Conservation (phyloP, 2,888 invertebrate genomes). For the Coenonympha glycerion region DNA sequence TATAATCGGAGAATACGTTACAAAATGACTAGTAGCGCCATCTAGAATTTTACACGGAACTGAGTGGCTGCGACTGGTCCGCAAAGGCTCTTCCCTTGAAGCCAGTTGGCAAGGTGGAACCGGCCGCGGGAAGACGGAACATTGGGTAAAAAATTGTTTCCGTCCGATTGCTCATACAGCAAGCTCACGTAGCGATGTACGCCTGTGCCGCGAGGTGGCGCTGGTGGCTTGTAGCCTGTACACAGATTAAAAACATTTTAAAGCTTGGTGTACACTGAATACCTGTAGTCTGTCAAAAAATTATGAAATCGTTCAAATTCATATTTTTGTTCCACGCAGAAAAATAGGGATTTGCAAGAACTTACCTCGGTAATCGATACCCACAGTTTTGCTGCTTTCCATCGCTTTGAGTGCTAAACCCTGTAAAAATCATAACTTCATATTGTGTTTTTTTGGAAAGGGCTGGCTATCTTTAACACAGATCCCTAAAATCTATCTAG, state of each 20-base stretch:
- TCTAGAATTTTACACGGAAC: conserved; percentile 61
- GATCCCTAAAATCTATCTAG: too few species aligned
- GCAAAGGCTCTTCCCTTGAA: conserved; percentile 60
- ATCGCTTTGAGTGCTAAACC: conserved; percentile 57
- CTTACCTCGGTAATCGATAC: conserved; percentile 64
- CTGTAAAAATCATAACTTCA: too few species aligned
- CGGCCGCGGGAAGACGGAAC: conserved; percentile 53
- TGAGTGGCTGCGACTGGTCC: conserved; percentile 60
- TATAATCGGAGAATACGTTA: not conserved
- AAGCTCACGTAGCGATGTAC: conserved; percentile 63
- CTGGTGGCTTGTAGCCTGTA: conserved; percentile 63
- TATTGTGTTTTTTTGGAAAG: too few species aligned
- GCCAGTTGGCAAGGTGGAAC: conserved; percentile 57
- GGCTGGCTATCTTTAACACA: too few species aligned
- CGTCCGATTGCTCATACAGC: conserved; percentile 63
- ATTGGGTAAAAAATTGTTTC: conserved; percentile 60
- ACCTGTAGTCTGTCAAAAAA: too few species aligned
- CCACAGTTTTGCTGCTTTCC: conserved; percentile 58
- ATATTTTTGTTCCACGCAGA: too few species aligned
- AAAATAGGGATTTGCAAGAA: not conserved
- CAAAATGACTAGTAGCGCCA: conserved; percentile 35
- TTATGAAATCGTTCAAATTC: too few species aligned
- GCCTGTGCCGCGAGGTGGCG: conserved; percentile 66
- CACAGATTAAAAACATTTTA: not conserved
- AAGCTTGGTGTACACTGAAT: too few species aligned